Evolutionary conservation across 2,797 vertebrate genomes (phyloP).

Genomic region (Cirrhinus mrigala): DNA sequence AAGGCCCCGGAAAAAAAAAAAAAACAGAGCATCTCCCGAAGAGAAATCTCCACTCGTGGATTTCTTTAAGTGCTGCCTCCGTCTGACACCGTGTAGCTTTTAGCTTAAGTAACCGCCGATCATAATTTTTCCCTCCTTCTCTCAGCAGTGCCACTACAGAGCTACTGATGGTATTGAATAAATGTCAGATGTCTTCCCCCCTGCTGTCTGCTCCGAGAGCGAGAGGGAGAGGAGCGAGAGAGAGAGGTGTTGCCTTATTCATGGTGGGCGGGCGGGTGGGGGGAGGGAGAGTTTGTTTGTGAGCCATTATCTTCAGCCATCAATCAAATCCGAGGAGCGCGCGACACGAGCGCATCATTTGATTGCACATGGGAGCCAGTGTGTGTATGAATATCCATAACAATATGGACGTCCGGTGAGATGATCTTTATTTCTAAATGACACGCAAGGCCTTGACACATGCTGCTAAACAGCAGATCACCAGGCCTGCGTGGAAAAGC

Average conservation of each 20-base stretch:
- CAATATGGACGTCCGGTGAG: constrained; percentile 51
- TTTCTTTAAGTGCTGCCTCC: constrained; percentile 63
- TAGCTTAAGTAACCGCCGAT: constrained; percentile 66
- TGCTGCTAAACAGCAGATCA: constrained; percentile 24
- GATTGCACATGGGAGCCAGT: constrained; percentile 50
- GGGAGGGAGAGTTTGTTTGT: constrained; percentile 60
- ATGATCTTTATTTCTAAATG: constrained; percentile 41
- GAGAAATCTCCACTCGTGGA: constrained; percentile 51
- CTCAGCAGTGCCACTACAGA: constrained; percentile 57
- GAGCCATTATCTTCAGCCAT: constrained; percentile 64
- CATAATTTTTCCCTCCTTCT: constrained; percentile 61
- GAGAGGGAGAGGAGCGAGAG: constrained; percentile 22
- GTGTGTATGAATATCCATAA: constrained; percentile 52
- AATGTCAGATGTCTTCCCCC: constrained; percentile 63
- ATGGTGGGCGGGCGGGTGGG: constrained; percentile 32
- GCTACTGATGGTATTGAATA: constrained; percentile 68
- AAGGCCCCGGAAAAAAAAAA: constrained; percentile 2
- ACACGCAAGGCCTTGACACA: constrained; percentile 34
- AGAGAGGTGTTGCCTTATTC: constrained; percentile 55
- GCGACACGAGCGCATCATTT: constrained; percentile 49
- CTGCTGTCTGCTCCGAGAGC: constrained; percentile 47
- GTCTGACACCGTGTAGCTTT: constrained; percentile 66
- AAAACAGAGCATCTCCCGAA: constrained; percentile 13
- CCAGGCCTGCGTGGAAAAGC: background rate
- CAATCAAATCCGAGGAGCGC: constrained; percentile 55